These are phyloP conservation scores for Siniperca chuatsi DNA, from an alignment of 2,113 vertebrate species.

Conservation along the genomic window DNA sequence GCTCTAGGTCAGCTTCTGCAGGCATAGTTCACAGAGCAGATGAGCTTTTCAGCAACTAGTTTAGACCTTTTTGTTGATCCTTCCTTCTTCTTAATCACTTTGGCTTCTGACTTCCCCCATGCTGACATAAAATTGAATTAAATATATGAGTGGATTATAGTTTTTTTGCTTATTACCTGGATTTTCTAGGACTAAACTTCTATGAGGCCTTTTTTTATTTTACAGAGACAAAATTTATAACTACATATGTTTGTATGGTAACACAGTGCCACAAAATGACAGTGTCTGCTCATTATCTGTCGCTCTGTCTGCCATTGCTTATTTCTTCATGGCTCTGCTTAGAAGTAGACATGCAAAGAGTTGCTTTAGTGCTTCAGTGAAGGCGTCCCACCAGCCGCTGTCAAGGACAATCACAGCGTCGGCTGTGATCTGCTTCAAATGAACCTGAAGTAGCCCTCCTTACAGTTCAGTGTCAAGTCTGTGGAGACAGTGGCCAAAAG, in stretches of 20 bases:
- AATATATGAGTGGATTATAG: background rate
- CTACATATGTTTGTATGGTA: background rate
- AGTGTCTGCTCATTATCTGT: conserved; percentile 3
- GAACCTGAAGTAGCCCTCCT: conserved; percentile 16
- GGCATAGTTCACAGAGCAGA: conserved; percentile 5
- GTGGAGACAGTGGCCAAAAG: background rate
- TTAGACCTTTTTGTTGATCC: background rate
- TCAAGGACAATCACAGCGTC: background rate
- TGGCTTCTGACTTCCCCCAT: background rate
- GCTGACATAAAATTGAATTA: background rate
- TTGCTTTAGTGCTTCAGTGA: background rate
- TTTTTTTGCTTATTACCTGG: background rate
- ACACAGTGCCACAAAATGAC: conserved; percentile 55
- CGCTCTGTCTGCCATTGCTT: conserved; percentile 27
- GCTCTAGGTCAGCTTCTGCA: conserved; percentile 25
- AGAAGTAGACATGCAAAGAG: conserved; percentile 18
- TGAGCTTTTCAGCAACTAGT: conserved; percentile 1
- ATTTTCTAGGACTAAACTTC: background rate
- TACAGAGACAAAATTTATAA: background rate
- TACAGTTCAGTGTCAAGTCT: background rate
- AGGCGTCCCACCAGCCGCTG: background rate
- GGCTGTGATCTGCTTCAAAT: conserved; percentile 35
- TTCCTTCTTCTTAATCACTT: background rate
- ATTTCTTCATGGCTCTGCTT: conserved; percentile 39
- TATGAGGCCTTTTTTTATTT: background rate